Evolutionary conservation across 2,888 invertebrate genomes (phyloP).

Genomic region (Oscheius sp.): DNA sequence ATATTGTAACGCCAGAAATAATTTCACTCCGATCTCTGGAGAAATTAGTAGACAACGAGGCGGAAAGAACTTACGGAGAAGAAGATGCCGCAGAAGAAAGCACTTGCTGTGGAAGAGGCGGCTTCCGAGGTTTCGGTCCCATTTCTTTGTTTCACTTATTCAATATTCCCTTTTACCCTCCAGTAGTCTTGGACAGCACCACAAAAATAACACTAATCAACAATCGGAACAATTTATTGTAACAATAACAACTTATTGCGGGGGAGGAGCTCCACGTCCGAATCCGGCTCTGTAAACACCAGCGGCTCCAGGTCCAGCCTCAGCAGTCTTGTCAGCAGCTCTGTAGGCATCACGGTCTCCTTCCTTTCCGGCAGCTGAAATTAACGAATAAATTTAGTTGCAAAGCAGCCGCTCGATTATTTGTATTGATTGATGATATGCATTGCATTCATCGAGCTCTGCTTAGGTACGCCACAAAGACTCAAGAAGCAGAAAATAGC

Average conservation of each 20-base stretch:
- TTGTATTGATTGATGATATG: too few relatives aligned
- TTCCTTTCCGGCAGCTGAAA: constrained; percentile 58
- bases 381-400: background rate
- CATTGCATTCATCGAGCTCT: too few relatives aligned
- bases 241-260: constrained; percentile 48
- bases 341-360: constrained; percentile 69
- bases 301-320: constrained; percentile 93
- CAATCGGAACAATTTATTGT: constrained; percentile 35
- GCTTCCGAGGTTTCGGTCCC: constrained; percentile 20
- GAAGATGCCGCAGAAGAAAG: constrained; percentile 1
- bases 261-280: constrained; percentile 69
- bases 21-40: constrained; percentile 4
- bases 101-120: background rate
- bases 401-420: background rate
- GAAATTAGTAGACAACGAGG: background rate
- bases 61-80: background rate
- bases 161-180: background rate
- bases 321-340: constrained; percentile 87
- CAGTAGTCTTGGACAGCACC: constrained; percentile 1
- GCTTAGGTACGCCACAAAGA: background rate
- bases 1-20: constrained; percentile 46
- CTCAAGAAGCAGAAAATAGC: background rate
- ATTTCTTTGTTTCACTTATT: background rate
- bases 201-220: constrained; percentile 3
- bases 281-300: constrained; percentile 79